These are phyloP conservation scores for Brachionus angularis DNA, from an alignment of 1,140 invertebrate species.

Conservation along the genomic window DNA sequence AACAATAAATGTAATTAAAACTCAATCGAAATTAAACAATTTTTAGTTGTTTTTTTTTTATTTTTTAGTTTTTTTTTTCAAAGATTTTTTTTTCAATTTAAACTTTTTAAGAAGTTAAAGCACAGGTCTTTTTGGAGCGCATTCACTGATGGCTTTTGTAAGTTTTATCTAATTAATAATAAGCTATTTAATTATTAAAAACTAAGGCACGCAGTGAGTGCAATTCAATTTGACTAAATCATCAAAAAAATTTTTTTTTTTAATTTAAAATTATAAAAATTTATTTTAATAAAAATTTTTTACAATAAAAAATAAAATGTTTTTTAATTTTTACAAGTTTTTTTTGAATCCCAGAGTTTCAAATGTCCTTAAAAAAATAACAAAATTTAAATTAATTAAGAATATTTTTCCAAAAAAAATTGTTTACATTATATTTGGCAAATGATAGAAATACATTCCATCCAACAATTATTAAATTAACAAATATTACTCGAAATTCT, in stretches of 20 bases:
- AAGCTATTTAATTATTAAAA: not conserved
- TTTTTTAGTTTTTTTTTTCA: not conserved
- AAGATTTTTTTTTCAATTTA: not conserved
- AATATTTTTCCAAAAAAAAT: too few relatives aligned
- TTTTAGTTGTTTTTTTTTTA: conserved; percentile 16
- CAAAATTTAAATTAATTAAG: too few relatives aligned
- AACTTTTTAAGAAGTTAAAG: conserved; percentile 27
- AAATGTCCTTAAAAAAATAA: too few relatives aligned
- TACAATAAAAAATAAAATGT: too few relatives aligned
- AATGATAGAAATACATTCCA: conserved; percentile 48
- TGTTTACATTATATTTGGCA: conserved; percentile 47
- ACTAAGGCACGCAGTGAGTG: conserved; percentile 41
- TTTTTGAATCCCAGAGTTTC: too few relatives aligned
- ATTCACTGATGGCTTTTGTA: conserved; percentile 39
- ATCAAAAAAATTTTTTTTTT: too few relatives aligned
- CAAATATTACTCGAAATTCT: conserved; percentile 46
- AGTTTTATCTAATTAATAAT: not conserved
- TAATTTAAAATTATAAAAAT: too few relatives aligned
- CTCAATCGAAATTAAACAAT: not conserved
- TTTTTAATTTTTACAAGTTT: too few relatives aligned
- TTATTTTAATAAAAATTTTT: too few relatives aligned
- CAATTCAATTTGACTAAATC: too few relatives aligned
- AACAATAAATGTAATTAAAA: conserved; percentile 38
- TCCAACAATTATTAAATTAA: conserved; percentile 42
- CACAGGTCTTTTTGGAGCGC: too few relatives aligned